phyloP scores from a whole-genome alignment of 2,888 invertebrate genomes.

The Cephonodes hylas region DNA sequence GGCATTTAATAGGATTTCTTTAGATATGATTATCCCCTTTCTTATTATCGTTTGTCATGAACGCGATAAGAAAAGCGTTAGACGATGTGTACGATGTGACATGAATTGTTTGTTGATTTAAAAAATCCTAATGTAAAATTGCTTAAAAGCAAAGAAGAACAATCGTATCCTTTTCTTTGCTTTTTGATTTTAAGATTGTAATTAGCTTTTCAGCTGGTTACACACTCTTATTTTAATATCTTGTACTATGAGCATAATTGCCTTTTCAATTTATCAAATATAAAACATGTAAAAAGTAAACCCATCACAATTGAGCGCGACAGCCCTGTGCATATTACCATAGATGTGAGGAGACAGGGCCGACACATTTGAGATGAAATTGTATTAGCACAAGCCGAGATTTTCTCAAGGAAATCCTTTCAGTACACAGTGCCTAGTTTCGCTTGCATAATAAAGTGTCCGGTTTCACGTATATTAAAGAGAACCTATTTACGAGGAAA shows the following conservation, averaged over 20 bases:
- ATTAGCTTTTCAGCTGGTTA: too few relatives aligned
- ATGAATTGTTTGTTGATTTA: too few relatives aligned
- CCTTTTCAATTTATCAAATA: too few relatives aligned
- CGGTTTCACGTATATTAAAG: conserved; percentile 25
- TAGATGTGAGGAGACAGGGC: conserved; percentile 40
- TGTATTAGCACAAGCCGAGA: conserved; percentile 49
- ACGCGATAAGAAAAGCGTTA: background rate
- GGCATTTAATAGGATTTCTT: conserved; percentile 21
- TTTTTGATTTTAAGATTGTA: background rate
- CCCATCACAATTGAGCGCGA: conserved; percentile 21
- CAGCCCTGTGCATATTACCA: conserved; percentile 43
- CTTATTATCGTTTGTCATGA: conserved; percentile 20
- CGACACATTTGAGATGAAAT: conserved; percentile 52
- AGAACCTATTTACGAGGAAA: conserved; percentile 6
- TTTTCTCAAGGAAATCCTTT: conserved; percentile 27
- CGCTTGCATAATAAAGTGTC: conserved; percentile 32
- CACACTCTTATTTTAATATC: too few relatives aligned
- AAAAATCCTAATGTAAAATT: too few relatives aligned
- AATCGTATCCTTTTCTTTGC: too few relatives aligned
- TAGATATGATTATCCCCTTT: conserved; percentile 26
- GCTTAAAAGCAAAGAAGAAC: too few relatives aligned
- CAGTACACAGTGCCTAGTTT: conserved; percentile 19
- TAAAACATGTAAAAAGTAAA: too few relatives aligned
- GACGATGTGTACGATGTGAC: conserved; percentile 17
- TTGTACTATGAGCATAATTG: too few relatives aligned